These are phyloP conservation scores for Caenorhabditis auriculariae DNA, from an alignment of 2,888 invertebrate species.

Conservation along the genomic window DNA sequence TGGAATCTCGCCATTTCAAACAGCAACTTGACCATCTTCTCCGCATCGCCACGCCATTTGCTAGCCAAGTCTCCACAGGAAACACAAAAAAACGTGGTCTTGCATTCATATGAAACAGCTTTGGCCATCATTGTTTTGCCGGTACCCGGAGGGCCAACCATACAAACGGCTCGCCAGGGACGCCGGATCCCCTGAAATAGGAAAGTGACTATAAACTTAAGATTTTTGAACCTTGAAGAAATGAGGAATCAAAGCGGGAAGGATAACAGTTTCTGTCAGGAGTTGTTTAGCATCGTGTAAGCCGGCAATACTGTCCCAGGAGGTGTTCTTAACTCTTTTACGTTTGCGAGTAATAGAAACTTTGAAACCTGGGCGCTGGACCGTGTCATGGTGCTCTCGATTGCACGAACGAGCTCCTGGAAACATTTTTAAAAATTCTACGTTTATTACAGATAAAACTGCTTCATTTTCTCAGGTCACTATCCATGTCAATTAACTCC, in stretches of 20 bases:
- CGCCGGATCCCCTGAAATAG: slow-evolving; percentile 68
- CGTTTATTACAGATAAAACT: too few relatives aligned
- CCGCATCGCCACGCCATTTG: slow-evolving; percentile 97
- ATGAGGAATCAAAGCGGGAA: slow-evolving; percentile 96
- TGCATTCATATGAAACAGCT: slow-evolving; percentile 69
- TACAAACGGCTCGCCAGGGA: slow-evolving; percentile 81
- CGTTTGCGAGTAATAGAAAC: too few relatives aligned
- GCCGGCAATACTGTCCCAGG: slow-evolving; percentile 64
- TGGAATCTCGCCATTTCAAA: slow-evolving; percentile 84
- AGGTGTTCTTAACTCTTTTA: slow-evolving; percentile 9
- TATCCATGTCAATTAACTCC: too few relatives aligned
- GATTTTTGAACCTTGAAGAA: slow-evolving; percentile 76
- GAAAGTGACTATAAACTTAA: background rate
- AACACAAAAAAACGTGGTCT: slow-evolving; percentile 74
- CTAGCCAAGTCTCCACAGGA: slow-evolving; percentile 95
- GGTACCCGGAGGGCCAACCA: slow-evolving; percentile 75
- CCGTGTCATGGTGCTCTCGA: slow-evolving; percentile 33
- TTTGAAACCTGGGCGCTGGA: too few relatives aligned
- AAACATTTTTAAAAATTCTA: background rate
- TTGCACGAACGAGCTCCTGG: slow-evolving; percentile 21
- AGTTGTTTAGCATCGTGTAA: slow-evolving; percentile 70
- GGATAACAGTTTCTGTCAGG: slow-evolving; percentile 92
- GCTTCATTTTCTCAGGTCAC: too few relatives aligned
- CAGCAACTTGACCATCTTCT: slow-evolving; percentile 90
- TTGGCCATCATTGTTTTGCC: slow-evolving; percentile 67